These are phyloP conservation scores for Danaus chrysippus DNA, from an alignment of 2,888 invertebrate genomes.

Conservation along the genomic window DNA sequence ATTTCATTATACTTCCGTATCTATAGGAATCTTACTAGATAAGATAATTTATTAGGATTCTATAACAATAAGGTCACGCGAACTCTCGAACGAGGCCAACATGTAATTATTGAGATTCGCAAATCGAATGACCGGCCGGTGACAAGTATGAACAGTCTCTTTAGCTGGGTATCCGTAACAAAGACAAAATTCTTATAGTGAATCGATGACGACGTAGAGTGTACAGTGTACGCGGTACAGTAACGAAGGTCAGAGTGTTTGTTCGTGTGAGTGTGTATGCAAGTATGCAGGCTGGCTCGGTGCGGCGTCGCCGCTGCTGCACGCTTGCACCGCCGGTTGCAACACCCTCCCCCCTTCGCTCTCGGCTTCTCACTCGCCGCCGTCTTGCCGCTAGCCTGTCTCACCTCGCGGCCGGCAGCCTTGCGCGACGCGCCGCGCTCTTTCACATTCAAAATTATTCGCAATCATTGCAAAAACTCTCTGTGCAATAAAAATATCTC, in stretches of 20 bases:
- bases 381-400: conserved; percentile 79
- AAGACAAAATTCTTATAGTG: conserved; percentile 63
- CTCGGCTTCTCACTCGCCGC: conserved; percentile 76
- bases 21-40: conserved; percentile 31
- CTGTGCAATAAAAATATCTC: conserved; percentile 74
- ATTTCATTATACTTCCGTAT: conserved; percentile 8
- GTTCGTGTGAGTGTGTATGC: conserved; percentile 75
- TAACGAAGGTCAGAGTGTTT: conserved; percentile 75
- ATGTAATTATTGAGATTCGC: conserved; percentile 1
- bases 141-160: conserved; percentile 34
- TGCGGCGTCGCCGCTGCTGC: conserved; percentile 78
- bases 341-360: conserved; percentile 78
- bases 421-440: conserved; percentile 79
- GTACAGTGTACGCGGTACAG: conserved; percentile 69
- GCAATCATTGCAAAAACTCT: conserved; percentile 78
- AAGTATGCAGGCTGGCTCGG: conserved; percentile 78
- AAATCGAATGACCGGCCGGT: background rate
- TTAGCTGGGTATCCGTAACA: conserved; percentile 58
- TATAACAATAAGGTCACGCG: conserved; percentile 20
- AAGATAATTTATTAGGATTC: conserved; percentile 15
- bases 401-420: conserved; percentile 80
- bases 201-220: conserved; percentile 69
- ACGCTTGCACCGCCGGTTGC: conserved; percentile 78
- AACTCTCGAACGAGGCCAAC: conserved; percentile 9
- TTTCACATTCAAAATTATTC: conserved; percentile 79